Conservation (phyloP, 2,888 invertebrate genomes). For the Parascotia fuliginaria region DNA sequence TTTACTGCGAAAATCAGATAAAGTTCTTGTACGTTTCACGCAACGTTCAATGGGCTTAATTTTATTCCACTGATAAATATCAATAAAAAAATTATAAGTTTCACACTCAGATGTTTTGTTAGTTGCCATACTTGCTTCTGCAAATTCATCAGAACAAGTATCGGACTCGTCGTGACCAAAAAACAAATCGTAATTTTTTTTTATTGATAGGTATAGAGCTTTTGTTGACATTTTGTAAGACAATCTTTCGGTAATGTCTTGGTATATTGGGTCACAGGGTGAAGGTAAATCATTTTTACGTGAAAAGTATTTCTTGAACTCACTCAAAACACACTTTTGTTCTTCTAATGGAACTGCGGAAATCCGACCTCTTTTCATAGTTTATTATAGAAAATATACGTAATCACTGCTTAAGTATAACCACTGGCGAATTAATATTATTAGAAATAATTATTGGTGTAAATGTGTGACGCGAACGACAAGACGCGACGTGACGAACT, state of each 20-base stretch:
- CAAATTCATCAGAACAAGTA: not conserved
- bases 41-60: conserved; percentile 10
- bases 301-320: not conserved
- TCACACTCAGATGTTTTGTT: not conserved
- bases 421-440: too few relatives aligned
- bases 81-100: conserved; percentile 10
- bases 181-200: conserved; percentile 7
- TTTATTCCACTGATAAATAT: conserved; percentile 13
- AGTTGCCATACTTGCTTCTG: not conserved
- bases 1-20: conserved; percentile 2
- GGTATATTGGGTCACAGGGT: conserved; percentile 11
- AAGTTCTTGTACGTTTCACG: not conserved
- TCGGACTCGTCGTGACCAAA: conserved; percentile 4
- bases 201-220: conserved; percentile 10
- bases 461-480: too few relatives aligned
- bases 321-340: not conserved
- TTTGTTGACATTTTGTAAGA: conserved; percentile 9
- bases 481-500: too few relatives aligned
- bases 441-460: too few relatives aligned
- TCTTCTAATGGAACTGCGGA: not conserved
- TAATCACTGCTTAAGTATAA: too few relatives aligned
- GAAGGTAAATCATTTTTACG: conserved; percentile 7
- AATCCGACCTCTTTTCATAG: not conserved
- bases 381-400: not conserved
- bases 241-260: conserved; percentile 11